Evolutionary conservation across 2,888 invertebrate species (phyloP), one percentile per base, ranked within the genome.

Genomic region (Dryomyza anilis): DNA sequence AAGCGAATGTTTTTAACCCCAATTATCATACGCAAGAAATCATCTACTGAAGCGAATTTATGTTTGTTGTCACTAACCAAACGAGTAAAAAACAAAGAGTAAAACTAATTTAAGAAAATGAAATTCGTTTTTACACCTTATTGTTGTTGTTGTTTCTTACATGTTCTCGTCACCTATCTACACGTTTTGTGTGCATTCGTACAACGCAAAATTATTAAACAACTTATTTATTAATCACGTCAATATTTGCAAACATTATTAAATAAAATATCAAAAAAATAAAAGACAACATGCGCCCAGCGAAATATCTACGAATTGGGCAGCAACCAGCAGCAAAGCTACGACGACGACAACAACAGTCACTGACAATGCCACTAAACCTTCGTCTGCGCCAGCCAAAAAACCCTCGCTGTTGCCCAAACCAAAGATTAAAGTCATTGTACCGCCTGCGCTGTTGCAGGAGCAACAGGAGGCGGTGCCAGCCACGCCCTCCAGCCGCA

Each of bases 381-480:
- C 1, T 56, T 19, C 36, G 23, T 12, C 63, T 16, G 52, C 21
- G 19, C 39, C 65, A 48, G 62, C 58, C 56, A 50, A 68, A 65
- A 81, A 82, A 70, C 82, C 82, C 45, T 82, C 82, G 55, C 72
- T 82, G 71, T 68, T 82, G 73, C 82, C 82, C 55, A 82, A 83
- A 73, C 82, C 82, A 71, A 82, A 81, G 77, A 76, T 81, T 72
- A 80, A 78, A 75, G 80, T 79, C 66, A 73, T 80, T 19, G 71
- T 79, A 45, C 79, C 79, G 65, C 76, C 81, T 59, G 78, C 74
- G 63, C 71, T 80, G 67, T 73, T 77, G 70, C 76, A 78, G 23
- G 66, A 67, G 5, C 67, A 72, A 53, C 55, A 57, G 72, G 64
- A 67, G 29, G 64, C 66, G 29, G 58, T 56, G 52, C 50, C 66